Evolutionary conservation across 2,888 invertebrate genomes (phyloP).

Genomic region (Strigamia maritima): DNA sequence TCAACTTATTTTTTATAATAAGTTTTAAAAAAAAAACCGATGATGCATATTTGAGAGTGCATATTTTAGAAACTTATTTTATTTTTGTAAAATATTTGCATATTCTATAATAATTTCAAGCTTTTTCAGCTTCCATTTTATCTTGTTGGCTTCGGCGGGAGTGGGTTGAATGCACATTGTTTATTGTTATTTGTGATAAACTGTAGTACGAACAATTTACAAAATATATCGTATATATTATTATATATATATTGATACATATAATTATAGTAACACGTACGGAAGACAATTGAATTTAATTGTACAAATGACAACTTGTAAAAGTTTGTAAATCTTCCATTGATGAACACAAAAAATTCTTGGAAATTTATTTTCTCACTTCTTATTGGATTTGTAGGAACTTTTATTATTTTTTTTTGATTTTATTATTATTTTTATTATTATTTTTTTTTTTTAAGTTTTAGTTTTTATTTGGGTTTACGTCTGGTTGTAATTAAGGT

Average conservation of each 20-base stretch:
- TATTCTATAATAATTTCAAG: not conserved
- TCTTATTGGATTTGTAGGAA: not conserved
- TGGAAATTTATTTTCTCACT: not conserved
- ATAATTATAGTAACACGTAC: not conserved
- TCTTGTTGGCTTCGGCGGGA: not conserved
- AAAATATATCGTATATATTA: not conserved
- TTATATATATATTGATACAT: not conserved
- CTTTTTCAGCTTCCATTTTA: not conserved
- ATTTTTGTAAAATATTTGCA: not conserved
- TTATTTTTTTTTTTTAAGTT: not conserved
- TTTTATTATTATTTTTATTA: not conserved
- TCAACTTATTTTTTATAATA: not conserved
- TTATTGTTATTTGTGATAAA: constrained; percentile 10
- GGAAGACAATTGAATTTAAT: not conserved
- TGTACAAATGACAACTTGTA: constrained; percentile 11
- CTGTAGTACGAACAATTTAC: not conserved
- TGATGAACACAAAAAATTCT: not conserved
- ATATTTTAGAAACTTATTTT: not conserved
- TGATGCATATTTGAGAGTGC: not conserved
- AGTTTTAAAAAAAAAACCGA: not conserved
- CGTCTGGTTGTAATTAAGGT: not conserved
- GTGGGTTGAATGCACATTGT: not conserved
- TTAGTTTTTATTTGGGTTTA: constrained; percentile 7
- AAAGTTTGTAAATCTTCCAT: not conserved
- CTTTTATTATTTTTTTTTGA: not conserved